A percentile compares a stretch with the other conserved stretches of the same genome.
phyloP scores from a whole-genome alignment of 2,888 invertebrate genomes.

The Nyleta sp. region DNA sequence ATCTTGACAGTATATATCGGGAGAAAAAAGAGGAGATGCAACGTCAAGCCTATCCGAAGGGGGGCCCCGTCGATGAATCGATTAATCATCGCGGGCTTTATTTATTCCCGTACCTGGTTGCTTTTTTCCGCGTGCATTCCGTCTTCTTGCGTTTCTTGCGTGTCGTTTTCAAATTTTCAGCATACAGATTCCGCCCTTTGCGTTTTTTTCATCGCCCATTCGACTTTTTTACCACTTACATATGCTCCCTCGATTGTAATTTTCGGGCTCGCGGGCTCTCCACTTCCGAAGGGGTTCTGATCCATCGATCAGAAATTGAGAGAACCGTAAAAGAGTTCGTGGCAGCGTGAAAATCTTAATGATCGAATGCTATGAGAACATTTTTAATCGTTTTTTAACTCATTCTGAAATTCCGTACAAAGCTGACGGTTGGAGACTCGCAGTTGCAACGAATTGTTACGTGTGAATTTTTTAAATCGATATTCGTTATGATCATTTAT shows the following conservation, averaged over 20 bases:
- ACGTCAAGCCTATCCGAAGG: constrained; percentile 64
- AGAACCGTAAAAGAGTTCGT: constrained; percentile 77
- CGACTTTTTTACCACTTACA: constrained; percentile 64
- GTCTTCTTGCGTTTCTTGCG: constrained; percentile 62
- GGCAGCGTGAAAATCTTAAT: constrained; percentile 80
- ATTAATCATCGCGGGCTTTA: constrained; percentile 78
- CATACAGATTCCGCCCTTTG: constrained; percentile 60
- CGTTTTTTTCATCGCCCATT: constrained; percentile 49
- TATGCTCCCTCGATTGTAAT: constrained; percentile 49
- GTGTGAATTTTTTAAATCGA: constrained; percentile 33
- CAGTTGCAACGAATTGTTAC: constrained; percentile 28
- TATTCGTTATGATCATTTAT: not conserved
- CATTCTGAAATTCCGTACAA: constrained; percentile 33
- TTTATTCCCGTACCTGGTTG: constrained; percentile 71
- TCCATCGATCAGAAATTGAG: constrained; percentile 78
- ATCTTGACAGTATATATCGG: constrained; percentile 66
- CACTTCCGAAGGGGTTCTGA: constrained; percentile 74
- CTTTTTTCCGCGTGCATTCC: constrained; percentile 58
- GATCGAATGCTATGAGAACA: constrained; percentile 80
- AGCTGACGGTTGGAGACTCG: constrained; percentile 40
- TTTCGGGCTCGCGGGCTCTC: constrained; percentile 52
- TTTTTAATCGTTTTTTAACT: constrained; percentile 77
- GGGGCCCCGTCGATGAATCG: constrained; percentile 72
- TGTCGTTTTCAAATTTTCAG: constrained; percentile 65
- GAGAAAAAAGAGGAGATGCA: constrained; percentile 61